Base-by-base conservation (phyloP, 2,113 vertebrate species). In the Odontophorus gujanensis region DNA sequence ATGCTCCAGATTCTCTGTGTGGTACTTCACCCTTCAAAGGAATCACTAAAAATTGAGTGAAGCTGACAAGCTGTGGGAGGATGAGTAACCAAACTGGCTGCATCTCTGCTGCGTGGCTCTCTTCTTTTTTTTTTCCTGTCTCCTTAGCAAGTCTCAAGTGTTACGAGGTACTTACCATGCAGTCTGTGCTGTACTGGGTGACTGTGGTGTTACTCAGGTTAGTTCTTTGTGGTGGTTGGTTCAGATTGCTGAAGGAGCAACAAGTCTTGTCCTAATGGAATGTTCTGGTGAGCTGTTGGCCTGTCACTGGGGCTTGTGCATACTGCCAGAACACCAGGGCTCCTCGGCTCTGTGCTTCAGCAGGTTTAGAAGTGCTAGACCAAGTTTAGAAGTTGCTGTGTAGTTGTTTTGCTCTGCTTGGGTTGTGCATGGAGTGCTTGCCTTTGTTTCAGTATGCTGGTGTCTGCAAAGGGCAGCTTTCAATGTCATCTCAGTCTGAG, bases 31-130 rank as follows among this genome's bases (percentile, higher is more conserved):
- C 65, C 76, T 57, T 18, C 34, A 48, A 57, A 87, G 36, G 20
- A 68, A 18, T 51, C 0, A 2, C 28, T 57, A 7, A 48, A 72
- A 36, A 7, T 3, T 0, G 0, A 58, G 9, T 7, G 1, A 4
- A 85, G 42, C 53, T 62, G 20, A 2, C 55, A 63, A 30, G 81
- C 47, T 47, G 3, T 6, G 3, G 24, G 28, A 68, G 10, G 30
- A 34, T 43, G 43, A 76, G 38, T 32, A 57, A 10, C 38, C 32
- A 22, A 15, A 43, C 13, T 71, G 74, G 85, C 21, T 34, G 12
- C 55, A 42, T 25, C 28, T 53, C 50, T 2, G 0, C 11, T 65
- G 30, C 30, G 30, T 53, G 51, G 26, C 51, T 53, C 26, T 30
- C 43, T 80, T 16, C 18, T 73, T 69, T 28, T 40, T 73, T 69